Conservation (phyloP, 2,113 vertebrate species). For the Phasianus colchicus region DNA sequence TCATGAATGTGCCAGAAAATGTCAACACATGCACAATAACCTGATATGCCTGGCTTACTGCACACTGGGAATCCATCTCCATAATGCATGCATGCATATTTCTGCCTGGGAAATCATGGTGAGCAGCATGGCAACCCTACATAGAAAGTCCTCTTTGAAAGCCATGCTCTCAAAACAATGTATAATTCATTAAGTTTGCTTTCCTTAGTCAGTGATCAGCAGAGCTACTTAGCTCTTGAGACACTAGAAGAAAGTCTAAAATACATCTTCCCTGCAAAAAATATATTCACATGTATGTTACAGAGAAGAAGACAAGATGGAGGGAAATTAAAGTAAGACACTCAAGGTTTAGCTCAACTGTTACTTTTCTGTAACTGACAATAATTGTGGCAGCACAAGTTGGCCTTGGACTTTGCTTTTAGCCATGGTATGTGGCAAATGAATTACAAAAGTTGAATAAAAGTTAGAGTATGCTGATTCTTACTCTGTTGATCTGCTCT, state of each 20-base stretch:
- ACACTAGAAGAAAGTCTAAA: neutral
- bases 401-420: neutral
- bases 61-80: slow-evolving; percentile 68
- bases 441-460: neutral
- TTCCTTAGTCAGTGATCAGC: slow-evolving; percentile 3
- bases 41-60: slow-evolving; percentile 68
- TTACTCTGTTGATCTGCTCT: neutral
- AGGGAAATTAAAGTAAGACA: neutral
- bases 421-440: neutral
- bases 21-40: slow-evolving; percentile 56
- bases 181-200: slow-evolving; percentile 62
- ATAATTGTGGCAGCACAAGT: neutral
- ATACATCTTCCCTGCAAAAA: neutral
- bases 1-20: slow-evolving; percentile 58
- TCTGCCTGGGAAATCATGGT: slow-evolving; percentile 68
- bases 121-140: slow-evolving; percentile 64
- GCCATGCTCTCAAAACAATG: slow-evolving; percentile 39
- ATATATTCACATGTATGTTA: neutral
- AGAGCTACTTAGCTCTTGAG: neutral
- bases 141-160: slow-evolving; percentile 65
- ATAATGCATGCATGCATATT: slow-evolving; percentile 69
- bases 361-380: neutral
- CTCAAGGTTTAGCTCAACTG: neutral
- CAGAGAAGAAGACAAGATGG: neutral
- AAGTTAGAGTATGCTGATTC: neutral